Conservation (phyloP, 2,113 vertebrate genomes). For the Xiphias gladius region DNA sequence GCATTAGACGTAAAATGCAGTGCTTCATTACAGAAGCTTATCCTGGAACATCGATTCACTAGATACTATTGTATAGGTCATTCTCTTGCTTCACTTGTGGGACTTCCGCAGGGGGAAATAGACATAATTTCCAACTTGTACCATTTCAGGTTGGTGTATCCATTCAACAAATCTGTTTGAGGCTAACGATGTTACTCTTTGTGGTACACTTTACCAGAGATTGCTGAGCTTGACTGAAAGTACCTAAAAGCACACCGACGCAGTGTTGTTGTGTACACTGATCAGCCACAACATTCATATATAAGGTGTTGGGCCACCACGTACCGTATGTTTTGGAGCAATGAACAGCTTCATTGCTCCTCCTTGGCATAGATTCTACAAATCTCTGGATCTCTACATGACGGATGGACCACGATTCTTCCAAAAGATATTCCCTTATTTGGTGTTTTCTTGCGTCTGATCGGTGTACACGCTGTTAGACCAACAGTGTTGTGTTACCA, state of each 20-base stretch:
- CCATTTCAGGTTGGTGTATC: not conserved
- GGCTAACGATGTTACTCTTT: not conserved
- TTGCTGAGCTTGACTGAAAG: not conserved
- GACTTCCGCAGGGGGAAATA: not conserved
- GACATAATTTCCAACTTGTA: not conserved
- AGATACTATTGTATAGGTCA: not conserved
- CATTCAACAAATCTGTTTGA: not conserved
- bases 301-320: too few species aligned
- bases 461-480: not conserved
- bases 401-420: too few species aligned
- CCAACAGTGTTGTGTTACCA: constrained; percentile 1
- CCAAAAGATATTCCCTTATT: too few species aligned
- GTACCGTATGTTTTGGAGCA: too few species aligned
- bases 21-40: not conserved
- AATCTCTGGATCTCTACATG: too few species aligned
- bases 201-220: not conserved
- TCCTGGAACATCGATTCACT: constrained; percentile 23
- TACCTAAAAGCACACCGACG: not conserved
- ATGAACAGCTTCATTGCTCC: too few species aligned
- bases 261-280: not conserved
- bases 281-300: too few species aligned
- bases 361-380: too few species aligned
- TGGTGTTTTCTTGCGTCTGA: too few species aligned
- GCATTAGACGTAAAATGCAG: constrained; percentile 15
- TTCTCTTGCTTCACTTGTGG: not conserved